phyloP scores from a whole-genome alignment of 2,113 vertebrate genomes.

The Callithrix jacchus region DNA sequence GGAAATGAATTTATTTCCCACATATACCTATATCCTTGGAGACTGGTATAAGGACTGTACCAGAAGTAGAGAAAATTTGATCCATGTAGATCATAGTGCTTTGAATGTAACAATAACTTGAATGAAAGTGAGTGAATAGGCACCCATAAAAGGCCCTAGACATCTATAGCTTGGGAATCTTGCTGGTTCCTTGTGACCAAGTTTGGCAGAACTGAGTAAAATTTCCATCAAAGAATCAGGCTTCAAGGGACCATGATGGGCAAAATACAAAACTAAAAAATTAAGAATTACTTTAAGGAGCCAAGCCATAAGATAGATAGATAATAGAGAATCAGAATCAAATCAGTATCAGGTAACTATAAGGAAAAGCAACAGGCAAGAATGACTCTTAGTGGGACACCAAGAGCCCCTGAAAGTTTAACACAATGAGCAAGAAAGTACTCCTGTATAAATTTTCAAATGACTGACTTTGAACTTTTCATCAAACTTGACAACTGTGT shows the following conservation, averaged over 20 bases:
- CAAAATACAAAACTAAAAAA: not conserved
- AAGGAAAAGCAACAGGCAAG: not conserved
- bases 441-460: not conserved
- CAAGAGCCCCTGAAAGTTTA: not conserved
- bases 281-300: not conserved
- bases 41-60: not conserved
- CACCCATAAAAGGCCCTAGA: not conserved
- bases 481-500: not conserved
- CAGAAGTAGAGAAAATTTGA: not conserved
- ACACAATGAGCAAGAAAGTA: not conserved
- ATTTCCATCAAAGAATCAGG: not conserved
- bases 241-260: not conserved
- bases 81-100: not conserved
- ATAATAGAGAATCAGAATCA: not conserved
- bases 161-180: not conserved
- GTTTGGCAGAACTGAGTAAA: not conserved
- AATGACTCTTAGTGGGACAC: not conserved
- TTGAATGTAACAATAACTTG: not conserved
- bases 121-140: not conserved
- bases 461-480: not conserved
- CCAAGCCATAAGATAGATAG: not conserved
- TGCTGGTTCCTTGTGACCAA: not conserved
- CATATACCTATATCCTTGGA: not conserved
- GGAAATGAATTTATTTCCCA: not conserved
- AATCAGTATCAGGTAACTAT: not conserved